Evolutionary conservation across 1,140 invertebrate genomes (phyloP).

Genomic region (Berghia stephanieae): DNA sequence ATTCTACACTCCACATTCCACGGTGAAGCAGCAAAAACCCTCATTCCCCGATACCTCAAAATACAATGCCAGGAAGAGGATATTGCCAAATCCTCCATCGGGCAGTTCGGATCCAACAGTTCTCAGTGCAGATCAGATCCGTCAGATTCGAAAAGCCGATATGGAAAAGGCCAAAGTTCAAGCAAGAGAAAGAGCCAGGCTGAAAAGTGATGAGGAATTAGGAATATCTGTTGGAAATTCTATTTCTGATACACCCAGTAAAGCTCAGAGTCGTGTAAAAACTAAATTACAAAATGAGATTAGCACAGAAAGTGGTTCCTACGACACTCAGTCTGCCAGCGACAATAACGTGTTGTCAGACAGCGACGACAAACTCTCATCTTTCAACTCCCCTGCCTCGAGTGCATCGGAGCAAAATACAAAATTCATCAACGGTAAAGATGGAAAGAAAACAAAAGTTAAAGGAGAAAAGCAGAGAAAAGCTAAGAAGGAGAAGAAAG

Average conservation of each 20-base stretch:
- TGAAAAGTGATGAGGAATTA: conserved; percentile 47
- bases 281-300: no score
- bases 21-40: conserved; percentile 41
- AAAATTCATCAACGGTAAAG: conserved; percentile 25
- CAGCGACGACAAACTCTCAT: conserved; percentile 46
- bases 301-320: conserved; percentile 45
- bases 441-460: conserved; percentile 44
- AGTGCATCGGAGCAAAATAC: conserved; percentile 32
- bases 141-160: conserved; percentile 42
- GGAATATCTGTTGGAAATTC: conserved; percentile 27
- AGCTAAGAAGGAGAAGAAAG: conserved; percentile 18
- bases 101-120: conserved; percentile 25
- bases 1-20: conserved; percentile 55
- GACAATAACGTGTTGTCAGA: conserved; percentile 50
- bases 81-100: conserved; percentile 48
- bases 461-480: conserved; percentile 30
- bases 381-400: conserved; percentile 29
- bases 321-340: conserved; percentile 45
- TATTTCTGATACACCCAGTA: no score
- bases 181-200: conserved; percentile 38
- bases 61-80: conserved; percentile 42
- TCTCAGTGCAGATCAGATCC: conserved; percentile 40
- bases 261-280: no score
- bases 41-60: conserved; percentile 32
- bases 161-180: conserved; percentile 46